Conservation (phyloP, 1,140 invertebrate species). For the Drosophila orosa region DNA sequence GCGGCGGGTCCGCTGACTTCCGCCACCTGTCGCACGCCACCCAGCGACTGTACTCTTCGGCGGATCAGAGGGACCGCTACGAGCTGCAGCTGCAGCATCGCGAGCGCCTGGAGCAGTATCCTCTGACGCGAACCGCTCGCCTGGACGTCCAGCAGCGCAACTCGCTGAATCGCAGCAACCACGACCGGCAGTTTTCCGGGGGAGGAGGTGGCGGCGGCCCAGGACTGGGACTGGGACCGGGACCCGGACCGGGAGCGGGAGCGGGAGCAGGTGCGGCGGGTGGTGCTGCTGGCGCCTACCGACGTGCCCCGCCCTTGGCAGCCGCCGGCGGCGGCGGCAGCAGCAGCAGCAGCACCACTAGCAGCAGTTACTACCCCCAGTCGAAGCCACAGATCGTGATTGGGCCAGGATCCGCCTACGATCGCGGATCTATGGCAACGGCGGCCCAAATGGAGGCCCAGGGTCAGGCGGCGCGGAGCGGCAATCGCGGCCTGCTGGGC, state of each 20-base stretch:
- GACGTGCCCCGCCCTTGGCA: slow-evolving; percentile 77
- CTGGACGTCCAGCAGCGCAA: slow-evolving; percentile 83
- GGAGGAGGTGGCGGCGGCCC: slow-evolving; percentile 7
- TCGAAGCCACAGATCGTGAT: slow-evolving; percentile 77
- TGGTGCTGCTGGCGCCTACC: slow-evolving; percentile 59
- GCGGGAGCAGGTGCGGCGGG: slow-evolving; percentile 24
- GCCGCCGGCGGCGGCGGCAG: slow-evolving; percentile 63
- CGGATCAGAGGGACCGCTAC: slow-evolving; percentile 79
- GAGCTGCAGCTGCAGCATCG: slow-evolving; percentile 80
- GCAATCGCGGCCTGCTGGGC: slow-evolving; percentile 48
- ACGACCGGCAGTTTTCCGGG: slow-evolving; percentile 74
- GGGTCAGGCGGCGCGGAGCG: slow-evolving; percentile 81
- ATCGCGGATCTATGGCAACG: slow-evolving; percentile 49
- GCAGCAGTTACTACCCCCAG: slow-evolving; percentile 72
- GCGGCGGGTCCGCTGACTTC: slow-evolving; percentile 57
- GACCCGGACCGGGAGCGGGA: slow-evolving; percentile 22
- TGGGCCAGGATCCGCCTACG: slow-evolving; percentile 52
- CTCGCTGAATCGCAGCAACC: slow-evolving; percentile 80
- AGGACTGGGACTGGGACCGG: slow-evolving; percentile 2
- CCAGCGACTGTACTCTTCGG: slow-evolving; percentile 77
- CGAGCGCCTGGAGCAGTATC: slow-evolving; percentile 78
- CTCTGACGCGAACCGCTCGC: slow-evolving; percentile 74
- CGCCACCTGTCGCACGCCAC: slow-evolving; percentile 67
- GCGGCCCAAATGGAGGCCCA: slow-evolving; percentile 22
- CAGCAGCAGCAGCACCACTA: slow-evolving; percentile 76